phyloP scores from a whole-genome alignment of 2,797 vertebrate species.

The Sebastes cheni region DNA sequence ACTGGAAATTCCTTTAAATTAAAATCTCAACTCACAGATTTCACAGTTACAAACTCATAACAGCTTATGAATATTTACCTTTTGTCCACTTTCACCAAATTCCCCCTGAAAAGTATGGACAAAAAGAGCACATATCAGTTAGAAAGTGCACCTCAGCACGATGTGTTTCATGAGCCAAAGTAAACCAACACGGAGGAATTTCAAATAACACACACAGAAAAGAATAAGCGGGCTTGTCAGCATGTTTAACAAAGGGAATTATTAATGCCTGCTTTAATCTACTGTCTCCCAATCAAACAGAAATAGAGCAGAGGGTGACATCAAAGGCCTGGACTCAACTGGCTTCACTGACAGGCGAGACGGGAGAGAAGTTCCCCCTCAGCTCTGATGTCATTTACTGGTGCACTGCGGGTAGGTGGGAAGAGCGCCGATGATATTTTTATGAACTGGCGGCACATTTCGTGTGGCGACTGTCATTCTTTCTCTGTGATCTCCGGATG shows the following conservation, averaged over 20 bases:
- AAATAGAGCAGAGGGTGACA: constrained; percentile 70
- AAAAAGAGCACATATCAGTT: constrained; percentile 20
- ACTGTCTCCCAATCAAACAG: constrained; percentile 59
- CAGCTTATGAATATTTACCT: constrained; percentile 79
- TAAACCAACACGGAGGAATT: constrained; percentile 42
- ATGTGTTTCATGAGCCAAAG: constrained; percentile 29
- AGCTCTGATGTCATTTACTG: constrained; percentile 62
- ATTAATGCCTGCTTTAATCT: constrained; percentile 75
- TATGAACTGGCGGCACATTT: constrained; percentile 49
- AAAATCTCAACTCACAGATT: not conserved
- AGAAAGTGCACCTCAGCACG: not conserved
- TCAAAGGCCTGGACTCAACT: constrained; percentile 70
- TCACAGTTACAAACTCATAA: not conserved
- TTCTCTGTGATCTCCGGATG: constrained; percentile 21
- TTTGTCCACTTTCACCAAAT: constrained; percentile 88
- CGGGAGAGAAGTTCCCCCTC: constrained; percentile 39
- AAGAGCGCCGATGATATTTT: constrained; percentile 41
- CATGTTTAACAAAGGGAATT: constrained; percentile 70
- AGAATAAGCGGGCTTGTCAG: constrained; percentile 28
- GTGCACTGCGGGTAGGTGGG: constrained; percentile 53
- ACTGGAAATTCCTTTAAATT: not conserved
- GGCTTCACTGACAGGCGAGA: constrained; percentile 70
- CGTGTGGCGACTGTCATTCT: constrained; percentile 29
- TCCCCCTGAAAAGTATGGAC: constrained; percentile 75
- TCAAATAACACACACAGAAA: constrained; percentile 10